phyloP scores from a whole-genome alignment of 2,888 invertebrate species.

The Brachynemurus nebulosus region DNA sequence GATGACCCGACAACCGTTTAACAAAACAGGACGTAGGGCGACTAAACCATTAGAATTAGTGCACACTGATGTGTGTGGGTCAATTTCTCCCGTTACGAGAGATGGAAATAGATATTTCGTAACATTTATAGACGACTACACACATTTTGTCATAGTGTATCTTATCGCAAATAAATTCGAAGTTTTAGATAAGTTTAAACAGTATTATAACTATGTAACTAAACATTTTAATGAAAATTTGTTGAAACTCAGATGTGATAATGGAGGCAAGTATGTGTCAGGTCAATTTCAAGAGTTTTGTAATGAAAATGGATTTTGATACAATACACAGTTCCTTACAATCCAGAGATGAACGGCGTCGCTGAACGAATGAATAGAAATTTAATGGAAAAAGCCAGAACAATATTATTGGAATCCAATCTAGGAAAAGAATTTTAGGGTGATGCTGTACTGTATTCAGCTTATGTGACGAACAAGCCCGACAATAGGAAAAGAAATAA shows the following conservation, averaged over 20 bases:
- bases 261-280: conserved; percentile 13
- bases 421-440: too few species aligned
- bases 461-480: conserved; percentile 11
- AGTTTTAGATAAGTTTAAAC: neutral
- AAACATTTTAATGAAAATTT: conserved; percentile 9
- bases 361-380: conserved; percentile 15
- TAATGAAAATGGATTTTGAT: conserved; percentile 13
- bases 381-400: conserved; percentile 13
- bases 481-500: conserved; percentile 4
- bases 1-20: neutral
- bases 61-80: neutral
- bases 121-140: neutral
- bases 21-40: neutral
- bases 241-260: conserved; percentile 12
- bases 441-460: conserved; percentile 10
- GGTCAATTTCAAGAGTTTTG: conserved; percentile 13
- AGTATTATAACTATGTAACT: conserved; percentile 6
- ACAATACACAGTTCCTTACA: conserved; percentile 13
- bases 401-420: conserved; percentile 13
- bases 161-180: neutral
- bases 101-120: neutral
- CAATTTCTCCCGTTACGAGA: neutral
- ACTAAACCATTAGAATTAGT: neutral
- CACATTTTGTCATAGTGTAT: neutral
- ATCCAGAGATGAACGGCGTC: too few species aligned